Evolutionary conservation across 2,113 vertebrate genomes (phyloP).

Genomic region (Cryptotis parvus): DNA sequence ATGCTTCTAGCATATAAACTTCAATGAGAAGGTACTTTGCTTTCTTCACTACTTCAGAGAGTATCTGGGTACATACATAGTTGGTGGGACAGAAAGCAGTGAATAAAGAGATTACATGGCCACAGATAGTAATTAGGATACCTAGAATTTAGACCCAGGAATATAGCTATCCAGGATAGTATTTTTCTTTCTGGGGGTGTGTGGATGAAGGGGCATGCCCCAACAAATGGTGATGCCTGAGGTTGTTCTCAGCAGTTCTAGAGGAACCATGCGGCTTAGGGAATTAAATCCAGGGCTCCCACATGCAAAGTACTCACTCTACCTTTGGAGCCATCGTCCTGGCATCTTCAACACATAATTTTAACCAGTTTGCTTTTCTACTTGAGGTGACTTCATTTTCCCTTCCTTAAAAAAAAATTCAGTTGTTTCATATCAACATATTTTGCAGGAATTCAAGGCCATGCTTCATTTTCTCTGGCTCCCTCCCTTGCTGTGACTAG

Average conservation of each 20-base stretch:
- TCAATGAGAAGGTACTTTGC: background rate
- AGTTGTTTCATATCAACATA: background rate
- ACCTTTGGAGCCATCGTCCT: too few species aligned
- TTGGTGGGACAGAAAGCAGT: conserved; percentile 30
- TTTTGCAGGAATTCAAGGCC: background rate
- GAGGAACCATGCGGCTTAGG: too few species aligned
- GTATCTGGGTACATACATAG: background rate
- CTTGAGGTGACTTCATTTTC: conserved; percentile 12
- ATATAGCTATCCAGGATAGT: background rate
- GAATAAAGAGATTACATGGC: conserved; percentile 41
- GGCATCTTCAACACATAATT: background rate
- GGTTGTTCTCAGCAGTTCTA: too few species aligned
- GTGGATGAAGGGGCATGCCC: too few species aligned
- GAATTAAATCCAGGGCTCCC: too few species aligned
- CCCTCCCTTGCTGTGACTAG: background rate
- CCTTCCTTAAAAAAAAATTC: background rate
- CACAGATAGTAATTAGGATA: background rate
- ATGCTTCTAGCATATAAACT: background rate
- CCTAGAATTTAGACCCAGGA: background rate
- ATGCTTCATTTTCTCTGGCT: background rate
- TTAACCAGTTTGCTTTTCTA: background rate
- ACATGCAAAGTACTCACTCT: too few species aligned
- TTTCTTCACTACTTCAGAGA: conserved; percentile 13
- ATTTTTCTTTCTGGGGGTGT: too few species aligned
- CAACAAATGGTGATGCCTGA: too few species aligned